A percentile compares a stretch with the other conserved stretches of the same genome.
phyloP scores from a whole-genome alignment of 2,888 invertebrate genomes.

The Danaus chrysippus region DNA sequence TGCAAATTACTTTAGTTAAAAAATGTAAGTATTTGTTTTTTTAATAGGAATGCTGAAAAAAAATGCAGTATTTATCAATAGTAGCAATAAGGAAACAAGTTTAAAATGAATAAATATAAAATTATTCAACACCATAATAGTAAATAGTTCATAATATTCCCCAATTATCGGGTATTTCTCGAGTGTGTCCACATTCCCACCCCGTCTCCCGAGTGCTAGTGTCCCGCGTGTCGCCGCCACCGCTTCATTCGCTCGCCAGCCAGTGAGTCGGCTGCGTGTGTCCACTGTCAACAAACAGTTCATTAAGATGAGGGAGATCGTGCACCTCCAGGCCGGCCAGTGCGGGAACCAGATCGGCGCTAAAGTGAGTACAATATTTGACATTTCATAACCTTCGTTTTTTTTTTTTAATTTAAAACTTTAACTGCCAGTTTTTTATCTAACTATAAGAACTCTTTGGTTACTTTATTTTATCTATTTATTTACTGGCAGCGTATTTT shows the following conservation, averaged over 20 bases:
- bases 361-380: conserved; percentile 58
- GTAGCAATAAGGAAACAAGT: too few relatives aligned
- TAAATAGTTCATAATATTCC: conserved; percentile 31
- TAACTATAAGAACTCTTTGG: too few relatives aligned
- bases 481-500: too few relatives aligned
- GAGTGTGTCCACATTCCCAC: conserved; percentile 52
- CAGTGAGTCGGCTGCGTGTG: conserved; percentile 47
- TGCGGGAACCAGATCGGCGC: conserved; percentile 91
- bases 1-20: too few relatives aligned
- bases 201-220: conserved; percentile 44
- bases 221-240: conserved; percentile 48
- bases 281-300: conserved; percentile 39
- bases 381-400: neutral
- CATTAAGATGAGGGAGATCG: conserved; percentile 87
- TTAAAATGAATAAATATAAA: too few relatives aligned
- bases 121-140: neutral
- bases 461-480: too few relatives aligned
- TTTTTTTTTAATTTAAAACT: neutral
- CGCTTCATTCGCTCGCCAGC: conserved; percentile 51
- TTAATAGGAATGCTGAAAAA: too few relatives aligned
- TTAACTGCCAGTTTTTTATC: neutral
- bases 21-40: too few relatives aligned
- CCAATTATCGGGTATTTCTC: conserved; percentile 35
- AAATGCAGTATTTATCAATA: too few relatives aligned
- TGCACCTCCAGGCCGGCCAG: conserved; percentile 90